Evolutionary conservation across 1,140 invertebrate genomes (phyloP).

Genomic region (Pseudomyrmex dendroicus): DNA sequence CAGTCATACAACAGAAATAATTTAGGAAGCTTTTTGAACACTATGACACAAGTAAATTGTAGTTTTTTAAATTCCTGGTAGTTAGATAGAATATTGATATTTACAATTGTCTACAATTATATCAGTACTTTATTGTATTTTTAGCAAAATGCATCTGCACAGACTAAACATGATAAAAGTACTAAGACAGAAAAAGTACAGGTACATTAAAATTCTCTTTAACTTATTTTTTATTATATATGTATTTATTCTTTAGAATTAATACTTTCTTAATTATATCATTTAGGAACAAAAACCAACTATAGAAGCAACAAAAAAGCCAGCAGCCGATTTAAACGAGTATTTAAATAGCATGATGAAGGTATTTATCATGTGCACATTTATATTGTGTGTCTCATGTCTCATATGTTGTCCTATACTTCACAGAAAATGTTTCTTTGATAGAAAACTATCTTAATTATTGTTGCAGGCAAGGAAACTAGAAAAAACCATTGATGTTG

Average conservation of each 20-base stretch:
- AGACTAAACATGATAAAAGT: neutral
- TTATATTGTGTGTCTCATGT: neutral
- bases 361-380: neutral
- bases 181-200: neutral
- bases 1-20: conserved; percentile 49
- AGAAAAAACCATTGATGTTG: conserved; percentile 54
- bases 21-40: conserved; percentile 30
- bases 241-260: neutral
- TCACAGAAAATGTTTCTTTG: neutral
- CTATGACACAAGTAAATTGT: conserved; percentile 40
- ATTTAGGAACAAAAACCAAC: conserved; percentile 1
- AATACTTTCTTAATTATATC: neutral
- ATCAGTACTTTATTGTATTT: conserved; percentile 27
- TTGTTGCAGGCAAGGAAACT: conserved; percentile 16
- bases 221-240: neutral
- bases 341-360: conserved; percentile 39
- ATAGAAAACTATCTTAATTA: neutral
- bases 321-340: neutral
- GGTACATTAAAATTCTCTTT: neutral
- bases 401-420: too few species aligned
- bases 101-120: neutral
- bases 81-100: conserved; percentile 15
- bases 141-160: conserved; percentile 14
- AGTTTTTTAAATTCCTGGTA: neutral
- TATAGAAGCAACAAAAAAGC: neutral